Evolutionary conservation across 1,140 invertebrate species (phyloP), one percentile per base, ranked within the genome.

Genomic region (Lepeophtheirus salmonis): DNA sequence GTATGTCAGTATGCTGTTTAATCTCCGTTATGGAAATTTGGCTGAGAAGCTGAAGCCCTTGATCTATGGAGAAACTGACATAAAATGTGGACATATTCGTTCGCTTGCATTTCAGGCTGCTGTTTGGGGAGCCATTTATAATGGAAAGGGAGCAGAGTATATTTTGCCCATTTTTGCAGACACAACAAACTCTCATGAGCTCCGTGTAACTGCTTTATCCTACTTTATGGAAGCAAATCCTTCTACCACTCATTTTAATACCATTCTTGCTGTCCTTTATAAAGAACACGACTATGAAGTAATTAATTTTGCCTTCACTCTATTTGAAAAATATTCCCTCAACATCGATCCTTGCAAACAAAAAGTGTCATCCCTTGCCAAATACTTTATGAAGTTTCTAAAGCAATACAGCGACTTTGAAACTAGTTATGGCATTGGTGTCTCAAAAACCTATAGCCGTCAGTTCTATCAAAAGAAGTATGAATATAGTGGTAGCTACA

Each of bases 401-500:
- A 50, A 48, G 26, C 57, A 59, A 41, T 25, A 17, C 17, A 50
- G 57, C n/a, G 18, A 16, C 13, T 41, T 52, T 50, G 30, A 59
- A 6, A 59, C 41, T 10, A 17, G 50, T 10, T 59, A 41, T 24
- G 57, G 57, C 13, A 18, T 59, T 41, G 57, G 57, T 12, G 30
- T 59, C 12, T 59, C 57, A 16, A 59, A 59, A 41, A 50, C 30
- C 41, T 50, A 20, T n/a, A 4, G 14, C 2, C 26, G 30, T 13
- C n/a, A 59, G 49, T 59, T 50, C 30, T 14, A 59, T 16, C n/a
- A 50, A 17, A 23, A 50, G 30, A 50, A 50, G 57, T 59, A 59
- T 50, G 57, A 22, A 24, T 50, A 59, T 50, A 22, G 14, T 50
- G 57, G 57, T 3, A 17, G 30, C 16, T 52, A 24, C 3, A n/a